Base-by-base conservation (phyloP, 2,113 vertebrate genomes). In the Polyodon spathula region DNA sequence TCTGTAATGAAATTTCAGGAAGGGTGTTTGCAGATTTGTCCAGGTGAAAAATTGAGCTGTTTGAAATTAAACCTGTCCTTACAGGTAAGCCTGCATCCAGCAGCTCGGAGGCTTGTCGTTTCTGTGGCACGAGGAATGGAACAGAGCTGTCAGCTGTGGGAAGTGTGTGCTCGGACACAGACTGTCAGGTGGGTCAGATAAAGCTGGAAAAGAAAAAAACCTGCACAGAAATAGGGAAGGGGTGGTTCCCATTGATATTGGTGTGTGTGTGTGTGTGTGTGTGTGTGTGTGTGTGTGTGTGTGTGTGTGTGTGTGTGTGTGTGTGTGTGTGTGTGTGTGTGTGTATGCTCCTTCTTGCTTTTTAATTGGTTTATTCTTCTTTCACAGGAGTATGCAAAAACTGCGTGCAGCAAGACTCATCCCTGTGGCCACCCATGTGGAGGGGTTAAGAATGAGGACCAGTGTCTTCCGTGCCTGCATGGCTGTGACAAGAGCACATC, bases 131-230 rank as follows among this genome's bases (percentile, higher is more conserved):
- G 37, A 89, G 96, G 73, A 97, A 88, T 41, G 93, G 95, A 53
- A 98, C 96, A 0, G 96, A 98, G 68, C 66, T 99, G 41, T 99
- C 96, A 5, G 89, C 96, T 37, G 96, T 98, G 52, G 96, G 96
- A 48, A 98, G 96, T 0, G 95, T 99, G 64, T 99, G 96, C 76
- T 87, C 95, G 8, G 96, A 99, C 68, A 77, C 89, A 40, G 96
- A 99, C 65, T 99, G 96, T 71, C 94, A 99, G 91, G 96, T 99
- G 67, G 40, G 77, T 66, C 42, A 6, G 7, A 27, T 6, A 43
- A 37, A 2, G 5, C 12, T 9, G 39, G 9, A 9, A 5, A 40
- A 3, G 54, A n/a, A 58, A 27, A 27, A 2, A 27, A 27, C 27
- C 27, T 27, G 27, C 27, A 27, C 27, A 27, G 27, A 27, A 27